Percentiles rank a stretch among this genome's conserved stretches.
These are phyloP conservation scores for Paralinhomoeus sp. DNA, from an alignment of 2,888 invertebrate species.

Conservation along the genomic window DNA sequence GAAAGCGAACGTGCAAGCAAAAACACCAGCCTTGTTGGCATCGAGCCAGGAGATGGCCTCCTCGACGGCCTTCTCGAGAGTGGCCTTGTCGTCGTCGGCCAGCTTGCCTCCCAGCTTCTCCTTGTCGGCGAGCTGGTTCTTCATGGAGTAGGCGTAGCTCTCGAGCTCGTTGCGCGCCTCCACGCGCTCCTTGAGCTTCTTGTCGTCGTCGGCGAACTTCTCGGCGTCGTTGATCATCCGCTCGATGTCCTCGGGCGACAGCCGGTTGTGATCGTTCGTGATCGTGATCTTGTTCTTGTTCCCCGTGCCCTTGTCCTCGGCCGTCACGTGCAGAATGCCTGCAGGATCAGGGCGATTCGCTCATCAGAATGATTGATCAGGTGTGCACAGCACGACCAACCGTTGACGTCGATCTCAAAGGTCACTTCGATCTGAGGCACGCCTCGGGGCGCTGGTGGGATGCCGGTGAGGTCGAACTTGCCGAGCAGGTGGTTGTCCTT, in stretches of 20 bases:
- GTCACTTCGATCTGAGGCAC: conserved; percentile 29
- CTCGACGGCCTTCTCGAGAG: conserved; percentile 79
- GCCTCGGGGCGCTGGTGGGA: conserved; percentile 33
- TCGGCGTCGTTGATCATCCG: conserved; percentile 97
- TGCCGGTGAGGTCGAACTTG: conserved; percentile 56
- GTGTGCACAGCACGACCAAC: conserved; percentile 5
- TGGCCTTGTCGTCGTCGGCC: conserved; percentile 66
- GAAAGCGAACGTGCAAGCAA: too few species aligned
- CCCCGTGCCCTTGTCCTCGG: conserved; percentile 96
- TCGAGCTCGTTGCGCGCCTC: conserved; percentile 91
- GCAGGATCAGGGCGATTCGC: not conserved
- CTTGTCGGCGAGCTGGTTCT: conserved; percentile 71
- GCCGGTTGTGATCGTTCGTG: conserved; percentile 85
- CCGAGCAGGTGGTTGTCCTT: conserved; percentile 96
- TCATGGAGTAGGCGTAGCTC: conserved; percentile 84
- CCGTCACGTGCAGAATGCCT: conserved; percentile 44
- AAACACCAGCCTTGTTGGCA: conserved; percentile 60
- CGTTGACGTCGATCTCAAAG: conserved; percentile 36
- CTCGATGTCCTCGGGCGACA: conserved; percentile 93
- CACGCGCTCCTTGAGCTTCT: conserved; percentile 77
- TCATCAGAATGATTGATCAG: not conserved
- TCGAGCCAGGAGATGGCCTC: conserved; percentile 95
- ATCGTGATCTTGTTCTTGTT: conserved; percentile 96
- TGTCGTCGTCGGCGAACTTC: conserved; percentile 94
- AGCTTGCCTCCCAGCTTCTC: conserved; percentile 73